Conservation (phyloP, 1,140 invertebrate species). For the Papilio dardanus region DNA sequence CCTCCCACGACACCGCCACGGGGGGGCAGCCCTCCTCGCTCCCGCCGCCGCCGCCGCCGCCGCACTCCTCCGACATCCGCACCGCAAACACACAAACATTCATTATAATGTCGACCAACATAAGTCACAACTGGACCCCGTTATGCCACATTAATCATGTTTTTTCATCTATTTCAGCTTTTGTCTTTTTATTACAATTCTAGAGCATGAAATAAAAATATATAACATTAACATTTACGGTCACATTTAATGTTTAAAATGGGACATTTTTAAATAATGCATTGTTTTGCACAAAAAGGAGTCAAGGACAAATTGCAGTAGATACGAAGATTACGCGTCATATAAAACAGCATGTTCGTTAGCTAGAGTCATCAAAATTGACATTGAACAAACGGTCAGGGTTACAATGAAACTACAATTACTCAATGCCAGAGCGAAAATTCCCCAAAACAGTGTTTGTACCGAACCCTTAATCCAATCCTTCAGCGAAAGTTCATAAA, state of each 20-base stretch:
- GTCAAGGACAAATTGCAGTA: not conserved
- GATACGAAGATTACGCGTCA: too few species aligned
- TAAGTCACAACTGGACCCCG: slow-evolving; percentile 31
- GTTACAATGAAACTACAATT: not conserved
- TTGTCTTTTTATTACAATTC: slow-evolving; percentile 5
- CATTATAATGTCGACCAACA: slow-evolving; percentile 48
- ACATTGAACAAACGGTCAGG: slow-evolving; percentile 1
- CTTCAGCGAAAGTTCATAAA: not conserved
- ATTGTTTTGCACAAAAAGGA: not conserved
- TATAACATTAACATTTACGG: not conserved
- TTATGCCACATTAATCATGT: not conserved
- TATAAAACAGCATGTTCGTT: not conserved
- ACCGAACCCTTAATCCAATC: not conserved
- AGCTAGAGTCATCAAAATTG: not conserved
- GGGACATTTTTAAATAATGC: not conserved
- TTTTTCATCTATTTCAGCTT: slow-evolving; percentile 16
- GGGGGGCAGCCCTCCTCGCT: slow-evolving; percentile 80
- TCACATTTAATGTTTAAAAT: not conserved
- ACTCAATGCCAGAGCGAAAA: not conserved
- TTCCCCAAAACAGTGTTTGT: not conserved
- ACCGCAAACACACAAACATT: slow-evolving; percentile 64
- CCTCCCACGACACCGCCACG: slow-evolving; percentile 84
- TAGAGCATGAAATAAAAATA: not conserved
- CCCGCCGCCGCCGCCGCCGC: slow-evolving; percentile 56
- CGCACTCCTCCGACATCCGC: slow-evolving; percentile 83